Conservation (phyloP, 2,888 invertebrate species). For the Drosophila silvestris region DNA sequence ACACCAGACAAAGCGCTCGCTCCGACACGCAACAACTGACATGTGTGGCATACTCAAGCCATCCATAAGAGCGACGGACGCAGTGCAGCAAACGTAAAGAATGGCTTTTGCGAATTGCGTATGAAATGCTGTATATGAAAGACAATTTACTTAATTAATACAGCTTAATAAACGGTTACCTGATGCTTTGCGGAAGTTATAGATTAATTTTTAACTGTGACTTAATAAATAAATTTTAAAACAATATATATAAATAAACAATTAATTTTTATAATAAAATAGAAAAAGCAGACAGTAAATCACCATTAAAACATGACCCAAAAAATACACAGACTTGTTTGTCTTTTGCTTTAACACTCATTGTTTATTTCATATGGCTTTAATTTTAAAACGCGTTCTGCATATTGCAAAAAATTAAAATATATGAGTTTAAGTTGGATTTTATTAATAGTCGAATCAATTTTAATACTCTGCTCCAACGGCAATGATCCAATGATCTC, state of each 20-base stretch:
- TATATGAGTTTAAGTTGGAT: slow-evolving; percentile 24
- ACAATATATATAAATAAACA: neutral
- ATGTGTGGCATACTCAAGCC: slow-evolving; percentile 17
- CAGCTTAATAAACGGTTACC: slow-evolving; percentile 3
- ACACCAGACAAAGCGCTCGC: slow-evolving; percentile 1
- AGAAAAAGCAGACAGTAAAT: neutral
- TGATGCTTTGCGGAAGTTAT: neutral
- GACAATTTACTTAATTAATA: slow-evolving; percentile 40
- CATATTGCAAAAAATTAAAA: slow-evolving; percentile 24
- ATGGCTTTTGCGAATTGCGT: neutral
- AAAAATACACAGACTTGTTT: neutral
- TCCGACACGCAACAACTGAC: slow-evolving; percentile 57
- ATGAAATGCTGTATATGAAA: neutral
- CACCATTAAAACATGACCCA: neutral
- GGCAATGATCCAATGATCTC: slow-evolving; percentile 17
- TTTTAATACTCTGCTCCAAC: slow-evolving; percentile 57
- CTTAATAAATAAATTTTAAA: neutral
- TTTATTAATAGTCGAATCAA: slow-evolving; percentile 27
- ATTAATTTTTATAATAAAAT: neutral
- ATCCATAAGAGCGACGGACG: slow-evolving; percentile 7
- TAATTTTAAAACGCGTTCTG: slow-evolving; percentile 33
- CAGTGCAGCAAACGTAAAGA: slow-evolving; percentile 5
- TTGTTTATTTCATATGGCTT: slow-evolving; percentile 56
- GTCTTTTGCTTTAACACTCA: slow-evolving; percentile 35
- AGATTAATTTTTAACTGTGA: neutral